Evolutionary conservation across 92 coral and sea anemone species (phyloP).

Genomic region (Pocillopora grandis): DNA sequence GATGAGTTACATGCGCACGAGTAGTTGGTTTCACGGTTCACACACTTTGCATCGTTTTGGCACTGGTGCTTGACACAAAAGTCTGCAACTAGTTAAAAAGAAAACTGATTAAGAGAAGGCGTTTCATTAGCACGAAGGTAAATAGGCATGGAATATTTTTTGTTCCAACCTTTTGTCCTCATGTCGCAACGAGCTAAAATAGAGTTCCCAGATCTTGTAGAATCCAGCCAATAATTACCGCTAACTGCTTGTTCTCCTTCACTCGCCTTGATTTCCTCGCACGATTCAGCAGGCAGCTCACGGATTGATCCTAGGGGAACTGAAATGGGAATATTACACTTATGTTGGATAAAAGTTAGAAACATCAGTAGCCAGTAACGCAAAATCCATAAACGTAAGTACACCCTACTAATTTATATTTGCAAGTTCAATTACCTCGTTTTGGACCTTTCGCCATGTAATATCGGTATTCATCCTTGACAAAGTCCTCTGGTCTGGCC

Average conservation of each 20-base stretch:
- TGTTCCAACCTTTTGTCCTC: neutral
- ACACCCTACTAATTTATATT: neutral
- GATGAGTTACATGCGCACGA: conserved; percentile 1
- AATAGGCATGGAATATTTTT: neutral
- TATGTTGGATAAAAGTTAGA: neutral
- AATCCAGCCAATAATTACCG: conserved; percentile 12
- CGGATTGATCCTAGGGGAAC: neutral
- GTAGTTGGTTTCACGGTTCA: neutral
- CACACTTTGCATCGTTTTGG: too few species aligned
- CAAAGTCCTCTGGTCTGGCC: too few species aligned
- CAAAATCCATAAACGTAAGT: too few species aligned
- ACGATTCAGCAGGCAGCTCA: too few species aligned
- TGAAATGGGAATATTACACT: neutral
- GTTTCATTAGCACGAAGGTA: too few species aligned
- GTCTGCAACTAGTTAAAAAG: neutral
- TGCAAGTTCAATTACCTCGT: neutral
- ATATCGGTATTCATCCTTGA: too few species aligned
- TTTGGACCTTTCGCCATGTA: too few species aligned
- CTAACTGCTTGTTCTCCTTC: conserved; percentile 5
- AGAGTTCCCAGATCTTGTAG: neutral
- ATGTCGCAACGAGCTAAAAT: conserved; percentile 2
- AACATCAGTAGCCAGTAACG: neutral
- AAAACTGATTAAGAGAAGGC: neutral
- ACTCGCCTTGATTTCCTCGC: neutral
- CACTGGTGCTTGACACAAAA: too few species aligned